Base-by-base conservation (phyloP, 2,888 invertebrate genomes). In the Coleophora flavipennella region DNA sequence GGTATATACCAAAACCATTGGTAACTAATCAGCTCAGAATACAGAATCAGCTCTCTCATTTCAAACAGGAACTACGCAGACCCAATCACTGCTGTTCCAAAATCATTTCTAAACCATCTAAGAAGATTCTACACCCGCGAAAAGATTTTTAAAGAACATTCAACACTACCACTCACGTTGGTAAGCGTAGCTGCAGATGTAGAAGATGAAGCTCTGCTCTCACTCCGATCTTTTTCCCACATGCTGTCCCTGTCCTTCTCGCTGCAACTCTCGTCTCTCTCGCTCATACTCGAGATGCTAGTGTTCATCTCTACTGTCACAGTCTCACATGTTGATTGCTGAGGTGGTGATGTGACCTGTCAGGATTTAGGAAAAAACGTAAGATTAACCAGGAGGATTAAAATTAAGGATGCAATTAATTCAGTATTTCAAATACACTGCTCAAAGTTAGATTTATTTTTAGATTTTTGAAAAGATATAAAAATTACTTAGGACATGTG, bases 161-260 rank as follows among this genome's bases (percentile, higher is more conserved):
- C 20, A 20, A 20, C 20, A 20, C 42, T 45, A 50, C 49, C 51
- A 84, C 88, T 86, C 74, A 90, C 90, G 74, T 90, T 89, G 41
- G 89, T 90, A 45, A 90, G 70, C 20, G 89, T 89, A 33, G 85
- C 85, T 43, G 86, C 87, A 36, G 86, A 87, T 44, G 80, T 85
- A 41, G 87, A 85, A 32, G 86, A 80, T 8, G 80, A 80, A 1
- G 76, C 77, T 46, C 80, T 60, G 50, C 80, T 81, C 20, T 62
- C 69, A 47, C 85, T 74, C 45, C 86, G 64, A 33, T 80, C 77
- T 50, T 76, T 77, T 27, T 81, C 80, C 74, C 79, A 78, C 56
- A 63, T 49, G 50, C 83, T 83, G 50, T 84, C 75, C 37, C 67
- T 73, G 51, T 85, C 85, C 45, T 80, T 81, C 50, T 84, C 85